Evolutionary conservation across 2,113 vertebrate species (phyloP), one percentile per base, ranked within the genome.

Genomic region (Anolis carolinensis): DNA sequence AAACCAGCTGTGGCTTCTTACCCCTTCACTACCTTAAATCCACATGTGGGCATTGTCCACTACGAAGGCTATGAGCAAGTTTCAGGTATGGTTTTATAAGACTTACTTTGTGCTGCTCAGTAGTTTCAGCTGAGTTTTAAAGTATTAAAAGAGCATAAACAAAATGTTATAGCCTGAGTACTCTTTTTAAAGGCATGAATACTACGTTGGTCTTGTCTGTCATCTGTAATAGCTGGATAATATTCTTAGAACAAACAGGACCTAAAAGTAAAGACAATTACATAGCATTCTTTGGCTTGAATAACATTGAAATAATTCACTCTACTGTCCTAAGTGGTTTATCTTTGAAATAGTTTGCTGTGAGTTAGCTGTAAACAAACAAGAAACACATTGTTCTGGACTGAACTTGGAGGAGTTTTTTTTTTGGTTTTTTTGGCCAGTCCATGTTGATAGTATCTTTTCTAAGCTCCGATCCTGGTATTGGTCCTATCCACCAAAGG

Each of bases 1-100:
- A 97, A 90, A 71, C 99, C 98, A 0, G 96, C 98, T 0, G 99
- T 99, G 83, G 98, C 98, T 34, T 91, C 98, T 5, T 99, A 99
- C 92, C 98, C 98, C 0, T 99, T 99, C 91, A 99, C 99, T 50
- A 99, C 98, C 50, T 94, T 99, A 7, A 98, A 98, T 21, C 98
- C 99, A 8, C 98, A 99, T 0, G 96, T 99, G 0, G 99, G 99
- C 71, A 93, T 99, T 0, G 96, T 99, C 48, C 90, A 88, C 71
- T 99, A 98, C 65, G 97, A 96, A 72, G 98, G 97, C 94, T 96
- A 98, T 14, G 97, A 98, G 30, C 98, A 99, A 89, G 88, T 99
- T 30, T 97, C 99, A 96, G 98, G 99, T 99, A 89, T 59, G 2
- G 39, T 23, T 18, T 20, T 68, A 67, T 1, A 14, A 25, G 9